A percentile compares a stretch with the other conserved stretches of the same genome.
phyloP scores from a whole-genome alignment of 2,797 vertebrate genomes.

The Garrulus glandarius region DNA sequence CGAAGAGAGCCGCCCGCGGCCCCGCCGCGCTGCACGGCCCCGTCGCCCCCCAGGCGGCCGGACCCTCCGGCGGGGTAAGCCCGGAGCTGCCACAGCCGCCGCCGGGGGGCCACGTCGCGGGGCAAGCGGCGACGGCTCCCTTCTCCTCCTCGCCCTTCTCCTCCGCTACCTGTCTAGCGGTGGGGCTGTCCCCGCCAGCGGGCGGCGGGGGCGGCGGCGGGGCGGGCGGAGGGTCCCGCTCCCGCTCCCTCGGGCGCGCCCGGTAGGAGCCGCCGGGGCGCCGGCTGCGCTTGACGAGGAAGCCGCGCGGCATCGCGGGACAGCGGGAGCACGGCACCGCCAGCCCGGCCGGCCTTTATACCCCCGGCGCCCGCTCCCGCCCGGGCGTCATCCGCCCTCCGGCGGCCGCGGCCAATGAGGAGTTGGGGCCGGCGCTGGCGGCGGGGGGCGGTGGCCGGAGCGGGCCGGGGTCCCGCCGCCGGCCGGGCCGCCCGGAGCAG shows the following conservation, averaged over 20 bases:
- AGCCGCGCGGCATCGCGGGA: conserved; percentile 87
- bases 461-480: neutral
- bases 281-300: conserved; percentile 90
- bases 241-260: conserved; percentile 58
- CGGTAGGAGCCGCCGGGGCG: conserved; percentile 82
- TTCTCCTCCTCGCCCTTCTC: neutral
- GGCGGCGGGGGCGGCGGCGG: neutral
- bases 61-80: neutral
- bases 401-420: conserved; percentile 67
- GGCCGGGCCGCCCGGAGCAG: neutral
- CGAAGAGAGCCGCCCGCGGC: conserved; percentile 72
- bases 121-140: neutral
- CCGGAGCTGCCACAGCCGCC: neutral
- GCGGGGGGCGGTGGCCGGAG: neutral
- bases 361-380: conserved; percentile 7
- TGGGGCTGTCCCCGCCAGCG: neutral
- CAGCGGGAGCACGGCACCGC: neutral
- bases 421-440: conserved; percentile 48
- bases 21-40: conserved; percentile 48
- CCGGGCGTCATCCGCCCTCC: conserved; percentile 11
- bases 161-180: neutral
- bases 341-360: conserved; percentile 66
- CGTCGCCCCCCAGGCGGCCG: conserved; percentile 65
- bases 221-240: neutral
- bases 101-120: conserved; percentile 44